A percentile compares a stretch with the other conserved stretches of the same genome.
These are phyloP conservation scores for Drosophila limbata DNA, from an alignment of 2,888 invertebrate species.

Conservation along the genomic window DNA sequence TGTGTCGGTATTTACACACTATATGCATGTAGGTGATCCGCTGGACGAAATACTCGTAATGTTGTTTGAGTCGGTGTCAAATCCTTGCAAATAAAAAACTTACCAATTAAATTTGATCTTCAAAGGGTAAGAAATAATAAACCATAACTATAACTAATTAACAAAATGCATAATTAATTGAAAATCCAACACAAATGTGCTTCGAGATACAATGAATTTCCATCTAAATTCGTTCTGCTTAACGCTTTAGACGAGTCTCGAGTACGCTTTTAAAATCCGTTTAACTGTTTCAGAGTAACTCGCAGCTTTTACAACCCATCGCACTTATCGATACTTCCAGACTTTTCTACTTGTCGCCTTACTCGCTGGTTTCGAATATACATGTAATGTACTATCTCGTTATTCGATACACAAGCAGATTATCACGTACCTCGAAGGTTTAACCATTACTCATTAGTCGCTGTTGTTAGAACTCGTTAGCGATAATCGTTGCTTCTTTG, in stretches of 20 bases:
- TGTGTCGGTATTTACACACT: neutral
- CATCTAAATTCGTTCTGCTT: neutral
- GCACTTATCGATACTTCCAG: too few species aligned
- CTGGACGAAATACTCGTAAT: neutral
- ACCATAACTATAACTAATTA: neutral
- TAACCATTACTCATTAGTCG: neutral
- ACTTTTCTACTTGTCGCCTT: neutral
- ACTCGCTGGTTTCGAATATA: neutral
- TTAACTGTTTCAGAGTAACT: neutral
- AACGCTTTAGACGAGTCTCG: neutral
- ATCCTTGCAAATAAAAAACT: constrained; percentile 40
- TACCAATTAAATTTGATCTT: constrained; percentile 52
- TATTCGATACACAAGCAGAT: too few species aligned
- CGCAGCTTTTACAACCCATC: neutral
- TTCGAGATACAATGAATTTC: neutral
- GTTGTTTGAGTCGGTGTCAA: neutral
- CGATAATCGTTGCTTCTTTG: neutral
- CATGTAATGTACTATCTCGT: too few species aligned
- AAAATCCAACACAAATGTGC: neutral
- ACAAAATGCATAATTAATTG: neutral
- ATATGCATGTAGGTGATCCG: neutral
- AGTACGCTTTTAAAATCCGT: neutral
- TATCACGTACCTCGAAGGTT: neutral
- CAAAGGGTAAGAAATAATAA: constrained; percentile 2
- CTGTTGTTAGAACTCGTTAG: neutral